phyloP scores from a whole-genome alignment of 2,113 vertebrate genomes.

The Myocastor coypus region DNA sequence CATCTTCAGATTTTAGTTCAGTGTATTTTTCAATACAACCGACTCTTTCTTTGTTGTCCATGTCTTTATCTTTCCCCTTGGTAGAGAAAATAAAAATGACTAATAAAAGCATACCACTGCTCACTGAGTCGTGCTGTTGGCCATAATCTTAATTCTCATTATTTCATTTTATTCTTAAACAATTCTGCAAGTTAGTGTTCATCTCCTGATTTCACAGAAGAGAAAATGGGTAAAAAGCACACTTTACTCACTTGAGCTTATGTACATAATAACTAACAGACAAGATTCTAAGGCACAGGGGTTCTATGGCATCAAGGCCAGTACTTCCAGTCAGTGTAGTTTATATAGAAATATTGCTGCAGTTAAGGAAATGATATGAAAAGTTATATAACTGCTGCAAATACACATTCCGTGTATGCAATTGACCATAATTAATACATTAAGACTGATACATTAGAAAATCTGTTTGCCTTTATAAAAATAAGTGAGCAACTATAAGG shows the following conservation, averaged over 20 bases:
- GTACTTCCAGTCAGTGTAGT: neutral
- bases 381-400: neutral
- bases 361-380: neutral
- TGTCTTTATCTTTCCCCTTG: slow-evolving; percentile 3
- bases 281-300: neutral
- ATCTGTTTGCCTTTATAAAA: neutral
- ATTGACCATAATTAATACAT: neutral
- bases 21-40: neutral
- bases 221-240: neutral
- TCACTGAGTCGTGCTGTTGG: neutral
- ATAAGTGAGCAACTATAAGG: neutral
- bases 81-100: neutral
- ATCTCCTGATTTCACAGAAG: neutral
- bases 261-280: neutral
- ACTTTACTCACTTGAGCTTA: neutral
- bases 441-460: neutral
- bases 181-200: neutral
- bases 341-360: neutral
- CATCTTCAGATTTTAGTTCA: neutral
- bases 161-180: neutral
- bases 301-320: neutral
- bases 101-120: neutral
- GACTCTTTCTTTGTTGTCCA: neutral
- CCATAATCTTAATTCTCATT: neutral
- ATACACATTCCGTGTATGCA: neutral